A percentile compares a stretch with the other conserved stretches of the same genome.
phyloP scores from a whole-genome alignment of 2,113 vertebrate species.

The Oreochromis aureus region DNA sequence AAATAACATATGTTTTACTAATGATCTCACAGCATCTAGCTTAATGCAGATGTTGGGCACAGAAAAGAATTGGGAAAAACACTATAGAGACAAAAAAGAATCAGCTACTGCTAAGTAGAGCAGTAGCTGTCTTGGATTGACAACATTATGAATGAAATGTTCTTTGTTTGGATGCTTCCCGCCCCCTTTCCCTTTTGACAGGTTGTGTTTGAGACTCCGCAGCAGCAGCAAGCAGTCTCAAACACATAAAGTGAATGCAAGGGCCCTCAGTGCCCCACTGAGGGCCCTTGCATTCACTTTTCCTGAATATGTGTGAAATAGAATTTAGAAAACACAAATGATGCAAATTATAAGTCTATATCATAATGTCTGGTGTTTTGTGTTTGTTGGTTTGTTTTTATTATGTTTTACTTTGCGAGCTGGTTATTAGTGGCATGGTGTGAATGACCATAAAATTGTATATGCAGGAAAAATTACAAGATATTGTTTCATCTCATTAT shows the following conservation, averaged over 20 bases:
- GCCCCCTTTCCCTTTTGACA: not conserved
- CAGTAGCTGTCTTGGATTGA: too few species aligned
- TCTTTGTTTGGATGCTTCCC: not conserved
- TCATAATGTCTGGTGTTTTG: not conserved
- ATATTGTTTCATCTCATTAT: not conserved
- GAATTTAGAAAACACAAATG: not conserved
- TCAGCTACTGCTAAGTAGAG: too few species aligned
- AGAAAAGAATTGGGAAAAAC: too few species aligned
- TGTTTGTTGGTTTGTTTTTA: not conserved
- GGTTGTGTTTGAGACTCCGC: not conserved
- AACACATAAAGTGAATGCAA: too few species aligned
- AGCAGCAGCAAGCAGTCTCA: not conserved
- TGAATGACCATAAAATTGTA: not conserved
- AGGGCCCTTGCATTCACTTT: not conserved
- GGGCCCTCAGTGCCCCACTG: not conserved
- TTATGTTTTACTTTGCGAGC: not conserved
- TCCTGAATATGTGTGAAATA: fast-evolving
- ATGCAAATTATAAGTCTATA: not conserved
- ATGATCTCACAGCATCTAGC: too few species aligned
- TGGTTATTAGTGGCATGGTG: not conserved
- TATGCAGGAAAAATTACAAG: not conserved
- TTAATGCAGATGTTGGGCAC: too few species aligned
- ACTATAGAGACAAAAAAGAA: too few species aligned
- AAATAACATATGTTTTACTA: too few species aligned
- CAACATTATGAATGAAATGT: not conserved